A percentile compares a stretch with the other conserved stretches of the same genome.
Conservation (phyloP, 2,888 invertebrate genomes). For the Dyspetes luteomarginatus region DNA sequence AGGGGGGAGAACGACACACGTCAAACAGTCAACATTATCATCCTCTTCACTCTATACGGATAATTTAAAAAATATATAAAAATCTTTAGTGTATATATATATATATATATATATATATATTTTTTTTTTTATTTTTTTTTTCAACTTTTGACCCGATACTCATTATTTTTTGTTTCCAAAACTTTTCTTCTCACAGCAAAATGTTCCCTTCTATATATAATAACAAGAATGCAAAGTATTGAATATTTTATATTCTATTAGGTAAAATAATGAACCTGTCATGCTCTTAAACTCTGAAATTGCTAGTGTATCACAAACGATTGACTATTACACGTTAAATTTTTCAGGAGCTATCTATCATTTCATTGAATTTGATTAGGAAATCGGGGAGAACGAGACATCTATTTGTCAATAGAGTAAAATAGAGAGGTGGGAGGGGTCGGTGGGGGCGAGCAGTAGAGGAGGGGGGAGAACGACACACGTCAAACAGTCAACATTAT, state of each 20-base stretch:
- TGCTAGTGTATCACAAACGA: slow-evolving; percentile 11
- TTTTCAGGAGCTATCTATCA: slow-evolving; percentile 67
- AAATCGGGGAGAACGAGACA: slow-evolving; percentile 39
- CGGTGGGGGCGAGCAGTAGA: no score
- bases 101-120: background rate
- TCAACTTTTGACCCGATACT: no score
- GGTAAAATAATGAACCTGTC: no score
- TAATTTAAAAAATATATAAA: background rate
- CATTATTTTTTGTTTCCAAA: no score
- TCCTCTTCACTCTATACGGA: background rate
- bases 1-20: background rate
- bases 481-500: background rate
- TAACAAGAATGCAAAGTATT: no score
- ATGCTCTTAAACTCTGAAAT: slow-evolving; percentile 29
- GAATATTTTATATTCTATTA: no score
- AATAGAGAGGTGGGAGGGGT: no score
- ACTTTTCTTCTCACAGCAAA: no score
- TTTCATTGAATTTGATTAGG: slow-evolving; percentile 75
- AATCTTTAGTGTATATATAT: no score
- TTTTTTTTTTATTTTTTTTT: no score
- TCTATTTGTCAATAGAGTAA: no score
- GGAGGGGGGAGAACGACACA: background rate
- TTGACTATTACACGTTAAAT: background rate
- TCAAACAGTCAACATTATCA: background rate
- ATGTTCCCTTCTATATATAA: no score